Evolutionary conservation across 2,113 vertebrate genomes (phyloP).

Genomic region (Girardinichthys multiradiatus): DNA sequence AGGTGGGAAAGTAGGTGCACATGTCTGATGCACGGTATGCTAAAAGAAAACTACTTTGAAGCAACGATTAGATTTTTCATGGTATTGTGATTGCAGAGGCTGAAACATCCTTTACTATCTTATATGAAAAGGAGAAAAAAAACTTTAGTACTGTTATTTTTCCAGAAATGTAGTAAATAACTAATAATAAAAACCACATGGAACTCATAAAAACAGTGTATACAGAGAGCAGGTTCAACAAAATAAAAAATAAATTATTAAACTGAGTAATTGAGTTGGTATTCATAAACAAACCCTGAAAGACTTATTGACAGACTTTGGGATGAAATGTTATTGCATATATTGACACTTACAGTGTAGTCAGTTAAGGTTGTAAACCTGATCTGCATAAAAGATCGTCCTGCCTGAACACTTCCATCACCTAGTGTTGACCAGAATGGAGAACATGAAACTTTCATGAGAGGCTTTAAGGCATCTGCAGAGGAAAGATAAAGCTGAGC

Average conservation of each 20-base stretch:
- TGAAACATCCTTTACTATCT: background rate
- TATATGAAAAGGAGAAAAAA: background rate
- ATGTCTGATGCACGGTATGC: background rate
- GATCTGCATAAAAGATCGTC: background rate
- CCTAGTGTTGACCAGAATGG: background rate
- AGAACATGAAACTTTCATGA: conserved; percentile 15
- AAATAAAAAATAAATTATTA: too few species aligned
- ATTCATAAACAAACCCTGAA: too few species aligned
- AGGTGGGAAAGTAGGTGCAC: conserved; percentile 23
- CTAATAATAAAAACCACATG: too few species aligned
- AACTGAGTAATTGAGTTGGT: too few species aligned
- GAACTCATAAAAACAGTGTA: too few species aligned
- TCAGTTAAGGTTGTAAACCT: background rate
- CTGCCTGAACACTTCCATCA: background rate
- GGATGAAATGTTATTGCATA: too few species aligned
- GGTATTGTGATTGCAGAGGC: background rate
- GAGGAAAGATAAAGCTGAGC: background rate
- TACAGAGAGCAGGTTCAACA: too few species aligned
- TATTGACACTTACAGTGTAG: too few species aligned
- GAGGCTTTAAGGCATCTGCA: conserved; percentile 8
- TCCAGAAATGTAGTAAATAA: too few species aligned
- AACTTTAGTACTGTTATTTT: too few species aligned
- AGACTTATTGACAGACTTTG: too few species aligned
- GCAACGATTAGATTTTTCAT: conserved; percentile 4
- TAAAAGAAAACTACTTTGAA: conserved; percentile 14